These are phyloP conservation scores for Apogon talboti DNA, from an alignment of 2,797 vertebrate species.

Conservation along the genomic window DNA sequence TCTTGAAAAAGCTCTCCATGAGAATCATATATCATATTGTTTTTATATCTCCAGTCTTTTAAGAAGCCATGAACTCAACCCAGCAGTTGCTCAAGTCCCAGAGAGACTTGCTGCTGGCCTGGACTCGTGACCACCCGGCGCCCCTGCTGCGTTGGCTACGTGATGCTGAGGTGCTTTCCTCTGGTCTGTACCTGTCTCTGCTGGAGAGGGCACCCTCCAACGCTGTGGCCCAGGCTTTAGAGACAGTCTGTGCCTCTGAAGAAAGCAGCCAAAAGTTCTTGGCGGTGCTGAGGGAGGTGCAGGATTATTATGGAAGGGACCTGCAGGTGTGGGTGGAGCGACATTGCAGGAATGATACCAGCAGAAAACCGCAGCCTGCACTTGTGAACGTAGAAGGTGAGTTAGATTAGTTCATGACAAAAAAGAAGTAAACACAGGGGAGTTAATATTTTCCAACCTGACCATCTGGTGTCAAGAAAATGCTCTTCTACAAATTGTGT, in stretches of 20 bases:
- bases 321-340: constrained; percentile 74
- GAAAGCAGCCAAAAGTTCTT: constrained; percentile 70
- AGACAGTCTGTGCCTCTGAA: constrained; percentile 61
- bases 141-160: constrained; percentile 75
- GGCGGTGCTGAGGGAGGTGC: constrained; percentile 71
- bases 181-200: constrained; percentile 65
- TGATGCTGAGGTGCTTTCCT: constrained; percentile 66
- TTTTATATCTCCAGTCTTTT: not conserved
- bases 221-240: constrained; percentile 70
- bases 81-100: constrained; percentile 65
- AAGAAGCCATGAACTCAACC: constrained; percentile 55
- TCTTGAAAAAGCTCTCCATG: not conserved
- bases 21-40: not conserved
- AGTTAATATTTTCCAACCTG: too few species aligned
- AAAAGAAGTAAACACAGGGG: too few species aligned
- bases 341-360: constrained; percentile 27
- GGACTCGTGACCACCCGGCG: constrained; percentile 70
- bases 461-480: too few species aligned
- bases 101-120: constrained; percentile 64
- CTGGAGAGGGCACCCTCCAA: constrained; percentile 70
- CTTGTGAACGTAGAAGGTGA: constrained; percentile 50
- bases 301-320: constrained; percentile 76
- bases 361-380: not conserved
- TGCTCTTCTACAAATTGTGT: too few species aligned
- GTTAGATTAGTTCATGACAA: not conserved